phyloP scores from a whole-genome alignment of 2,888 invertebrate genomes.

The Stenodera caucasica region DNA sequence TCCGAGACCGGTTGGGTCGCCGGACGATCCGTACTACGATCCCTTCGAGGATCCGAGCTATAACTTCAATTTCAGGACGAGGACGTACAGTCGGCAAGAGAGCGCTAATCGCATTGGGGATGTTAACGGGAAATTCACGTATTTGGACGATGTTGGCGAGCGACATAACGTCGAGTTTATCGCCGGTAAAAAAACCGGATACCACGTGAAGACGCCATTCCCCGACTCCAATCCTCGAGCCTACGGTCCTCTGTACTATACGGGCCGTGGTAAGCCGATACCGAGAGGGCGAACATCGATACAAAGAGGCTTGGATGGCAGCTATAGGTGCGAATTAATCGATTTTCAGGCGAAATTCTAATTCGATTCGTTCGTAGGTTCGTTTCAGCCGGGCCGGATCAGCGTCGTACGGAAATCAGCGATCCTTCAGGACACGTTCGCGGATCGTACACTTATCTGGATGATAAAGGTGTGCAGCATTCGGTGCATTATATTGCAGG shows the following conservation, averaged over 20 bases:
- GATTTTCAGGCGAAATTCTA: not conserved
- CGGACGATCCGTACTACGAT: constrained; percentile 73
- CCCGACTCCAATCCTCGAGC: constrained; percentile 70
- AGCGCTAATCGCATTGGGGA: constrained; percentile 49
- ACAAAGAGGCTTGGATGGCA: constrained; percentile 71
- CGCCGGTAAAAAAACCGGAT: constrained; percentile 75
- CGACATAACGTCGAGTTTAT: constrained; percentile 75
- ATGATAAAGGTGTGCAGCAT: constrained; percentile 75
- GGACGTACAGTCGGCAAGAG: constrained; percentile 70
- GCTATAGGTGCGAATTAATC: constrained; percentile 61
- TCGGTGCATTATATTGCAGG: constrained; percentile 80
- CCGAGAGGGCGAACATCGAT: constrained; percentile 73
- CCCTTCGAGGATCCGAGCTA: constrained; percentile 79
- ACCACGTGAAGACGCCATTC: constrained; percentile 70
- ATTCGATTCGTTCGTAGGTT: constrained; percentile 57
- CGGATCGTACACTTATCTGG: constrained; percentile 77
- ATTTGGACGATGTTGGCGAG: constrained; percentile 74
- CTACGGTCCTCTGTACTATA: constrained; percentile 64
- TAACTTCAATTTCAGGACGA: constrained; percentile 68
- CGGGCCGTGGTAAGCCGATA: constrained; percentile 64
- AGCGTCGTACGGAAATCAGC: constrained; percentile 72
- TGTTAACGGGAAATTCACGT: constrained; percentile 67
- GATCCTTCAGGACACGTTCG: constrained; percentile 72
- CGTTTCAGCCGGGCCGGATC: constrained; percentile 76
- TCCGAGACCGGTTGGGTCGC: constrained; percentile 65